A percentile compares a stretch with the other conserved stretches of the same genome.
Evolutionary conservation across 2,888 invertebrate species (phyloP).

Genomic region (Nephrotoma guestfalica): DNA sequence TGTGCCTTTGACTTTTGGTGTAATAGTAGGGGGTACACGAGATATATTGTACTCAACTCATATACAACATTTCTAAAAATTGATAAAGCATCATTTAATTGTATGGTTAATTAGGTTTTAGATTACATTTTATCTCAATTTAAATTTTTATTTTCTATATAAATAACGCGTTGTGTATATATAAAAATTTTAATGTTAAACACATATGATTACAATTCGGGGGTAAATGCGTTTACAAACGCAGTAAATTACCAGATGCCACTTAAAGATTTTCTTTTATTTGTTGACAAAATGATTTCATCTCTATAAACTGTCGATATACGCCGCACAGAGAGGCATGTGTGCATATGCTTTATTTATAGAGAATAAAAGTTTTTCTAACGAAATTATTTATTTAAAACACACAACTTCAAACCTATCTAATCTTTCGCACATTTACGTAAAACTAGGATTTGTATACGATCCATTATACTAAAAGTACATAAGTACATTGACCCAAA

Average conservation of each 20-base stretch:
- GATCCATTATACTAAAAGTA: neutral
- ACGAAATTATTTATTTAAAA: neutral
- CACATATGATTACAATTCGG: neutral
- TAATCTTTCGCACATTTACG: neutral
- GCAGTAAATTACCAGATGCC: neutral
- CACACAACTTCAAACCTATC: neutral
- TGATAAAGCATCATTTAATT: neutral
- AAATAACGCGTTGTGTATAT: neutral
- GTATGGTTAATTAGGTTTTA: neutral
- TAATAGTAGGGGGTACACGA: neutral
- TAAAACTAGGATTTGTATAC: neutral
- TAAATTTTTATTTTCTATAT: neutral
- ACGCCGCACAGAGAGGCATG: neutral
- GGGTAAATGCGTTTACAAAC: neutral
- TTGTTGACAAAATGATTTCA: neutral
- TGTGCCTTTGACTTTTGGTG: neutral
- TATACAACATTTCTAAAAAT: neutral
- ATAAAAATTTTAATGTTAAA: neutral
- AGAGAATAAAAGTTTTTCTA: neutral
- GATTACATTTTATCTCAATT: neutral
- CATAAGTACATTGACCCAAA: neutral
- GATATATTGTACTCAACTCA: neutral
- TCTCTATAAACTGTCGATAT: neutral
- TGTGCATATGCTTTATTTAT: neutral
- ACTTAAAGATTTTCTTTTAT: neutral